A percentile compares a stretch with the other conserved stretches of the same genome.
These are phyloP conservation scores for Brachionus manjavacas DNA, from an alignment of 1,140 invertebrate species.

Conservation along the genomic window DNA sequence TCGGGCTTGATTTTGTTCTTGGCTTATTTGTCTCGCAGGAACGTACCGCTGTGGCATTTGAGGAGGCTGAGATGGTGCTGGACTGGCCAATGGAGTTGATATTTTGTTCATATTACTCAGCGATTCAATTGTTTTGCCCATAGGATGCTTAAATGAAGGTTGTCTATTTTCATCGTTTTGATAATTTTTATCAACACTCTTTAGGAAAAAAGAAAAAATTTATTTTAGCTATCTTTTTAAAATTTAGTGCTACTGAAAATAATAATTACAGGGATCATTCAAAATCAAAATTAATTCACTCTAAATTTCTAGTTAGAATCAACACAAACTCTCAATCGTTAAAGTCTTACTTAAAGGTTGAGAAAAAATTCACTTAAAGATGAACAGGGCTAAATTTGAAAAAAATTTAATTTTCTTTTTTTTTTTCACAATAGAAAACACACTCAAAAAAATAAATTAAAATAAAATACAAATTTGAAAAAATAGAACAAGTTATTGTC, in stretches of 20 bases:
- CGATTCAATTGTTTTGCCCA: neutral
- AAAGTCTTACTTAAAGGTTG: neutral
- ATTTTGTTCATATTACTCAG: neutral
- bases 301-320: neutral
- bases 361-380: neutral
- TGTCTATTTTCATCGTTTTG: slow-evolving; percentile 7
- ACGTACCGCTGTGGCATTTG: slow-evolving; percentile 7
- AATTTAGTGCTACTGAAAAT: neutral
- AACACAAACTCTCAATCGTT: neutral
- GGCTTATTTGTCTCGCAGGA: slow-evolving; percentile 15
- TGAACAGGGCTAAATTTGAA: slow-evolving; percentile 12
- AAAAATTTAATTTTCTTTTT: neutral
- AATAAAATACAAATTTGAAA: no score
- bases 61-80: neutral
- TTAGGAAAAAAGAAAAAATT: neutral
- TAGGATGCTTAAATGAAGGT: neutral
- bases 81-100: slow-evolving; percentile 17
- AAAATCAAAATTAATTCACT: neutral
- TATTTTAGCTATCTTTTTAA: neutral
- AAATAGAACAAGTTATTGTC: no score
- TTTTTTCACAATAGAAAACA: neutral
- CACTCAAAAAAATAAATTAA: neutral
- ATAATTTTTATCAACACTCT: slow-evolving; percentile 38
- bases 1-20: neutral
- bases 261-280: neutral